Evolutionary conservation across 2,888 invertebrate genomes (phyloP), one percentile per base, ranked within the genome.

Genomic region (Caenorhabditis sp.): DNA sequence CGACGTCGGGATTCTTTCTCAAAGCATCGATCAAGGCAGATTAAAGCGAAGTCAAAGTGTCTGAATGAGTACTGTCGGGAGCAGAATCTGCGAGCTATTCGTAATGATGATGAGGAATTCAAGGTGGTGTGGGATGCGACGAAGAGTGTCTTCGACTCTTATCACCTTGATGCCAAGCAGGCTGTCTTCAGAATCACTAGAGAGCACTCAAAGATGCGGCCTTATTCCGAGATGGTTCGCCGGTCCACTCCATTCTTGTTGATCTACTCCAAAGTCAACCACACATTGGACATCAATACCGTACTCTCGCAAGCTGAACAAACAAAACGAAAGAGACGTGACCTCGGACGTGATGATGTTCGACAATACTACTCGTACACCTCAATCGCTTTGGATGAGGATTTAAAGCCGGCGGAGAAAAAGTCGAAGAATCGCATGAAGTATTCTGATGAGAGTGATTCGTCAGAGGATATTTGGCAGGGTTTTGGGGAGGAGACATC

Each of bases 91-190:
- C 65, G 70, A 5, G 61, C 58, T 63, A 71, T 76, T 31, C 63
- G 67, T 5, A 49, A 31, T 25, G 69, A 66, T 23, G 59, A 56
- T 8, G 66, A 69, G 5, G 69, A 69, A 7, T 67, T 52, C 25
- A 75, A 70, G 36, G 73, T 80, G 10, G 67, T 77, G 36, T 80
- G 76, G 73, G 80, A 80, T 64, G 71, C 80, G 20, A 80, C 80
- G 14, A 80, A 77, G 49, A 59, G 63, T 1, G 61, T 77, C 3
- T 76, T 80, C 49, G 80, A 80, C 38, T 69, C 80, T 1, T 70
- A 76, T 58, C 77, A 77, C 43, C 57, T 80, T 43, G 73, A 75
- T 38, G 68, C 50, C 17, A 77, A 72, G 38, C 80, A 80, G 27
- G 59, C 74, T 4, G 72, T 77, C n/a, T 64, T 77, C 56, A 36